Conservation (phyloP, 23 tunicate species). For the Styela clava region DNA sequence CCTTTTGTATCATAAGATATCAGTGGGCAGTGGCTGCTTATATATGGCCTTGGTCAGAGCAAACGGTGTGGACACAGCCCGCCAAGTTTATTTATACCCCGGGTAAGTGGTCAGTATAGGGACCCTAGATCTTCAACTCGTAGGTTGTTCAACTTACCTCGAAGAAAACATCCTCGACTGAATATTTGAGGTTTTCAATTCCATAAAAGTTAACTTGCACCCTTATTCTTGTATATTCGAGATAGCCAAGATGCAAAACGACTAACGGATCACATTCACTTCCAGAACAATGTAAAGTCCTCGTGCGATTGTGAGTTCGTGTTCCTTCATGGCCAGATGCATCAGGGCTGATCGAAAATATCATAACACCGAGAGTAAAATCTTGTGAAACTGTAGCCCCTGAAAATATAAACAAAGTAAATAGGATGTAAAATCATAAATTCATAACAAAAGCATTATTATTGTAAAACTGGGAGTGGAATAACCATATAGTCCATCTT, state of each 20-base stretch:
- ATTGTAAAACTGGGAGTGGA: background rate
- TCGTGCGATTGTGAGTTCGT: conserved; percentile 29
- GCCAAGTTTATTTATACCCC: too few relatives aligned
- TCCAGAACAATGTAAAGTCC: conserved; percentile 46
- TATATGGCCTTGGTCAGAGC: too few relatives aligned
- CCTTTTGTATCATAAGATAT: too few relatives aligned
- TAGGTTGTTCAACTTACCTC: conserved; percentile 41
- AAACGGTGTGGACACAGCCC: too few relatives aligned
- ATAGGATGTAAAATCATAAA: background rate
- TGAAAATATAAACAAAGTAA: conserved; percentile 5
- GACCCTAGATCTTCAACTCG: too few relatives aligned
- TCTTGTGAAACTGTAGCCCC: conserved; percentile 42
- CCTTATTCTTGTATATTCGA: conserved; percentile 40
- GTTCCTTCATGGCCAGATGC: conserved; percentile 69
- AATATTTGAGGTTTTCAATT: conserved; percentile 42
- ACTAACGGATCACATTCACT: conserved; percentile 72
- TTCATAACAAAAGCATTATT: too few relatives aligned
- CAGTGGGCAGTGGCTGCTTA: too few relatives aligned
- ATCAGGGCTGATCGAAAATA: conserved; percentile 60
- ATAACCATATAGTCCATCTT: background rate
- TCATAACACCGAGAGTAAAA: conserved; percentile 42
- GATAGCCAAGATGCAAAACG: conserved; percentile 83
- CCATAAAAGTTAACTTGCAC: conserved; percentile 48
- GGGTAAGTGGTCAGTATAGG: too few relatives aligned
- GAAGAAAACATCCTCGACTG: conserved; percentile 56